Evolutionary conservation across 2,113 vertebrate species (phyloP), one percentile per base, ranked within the genome.

Genomic region (Lethenteron reissneri): DNA sequence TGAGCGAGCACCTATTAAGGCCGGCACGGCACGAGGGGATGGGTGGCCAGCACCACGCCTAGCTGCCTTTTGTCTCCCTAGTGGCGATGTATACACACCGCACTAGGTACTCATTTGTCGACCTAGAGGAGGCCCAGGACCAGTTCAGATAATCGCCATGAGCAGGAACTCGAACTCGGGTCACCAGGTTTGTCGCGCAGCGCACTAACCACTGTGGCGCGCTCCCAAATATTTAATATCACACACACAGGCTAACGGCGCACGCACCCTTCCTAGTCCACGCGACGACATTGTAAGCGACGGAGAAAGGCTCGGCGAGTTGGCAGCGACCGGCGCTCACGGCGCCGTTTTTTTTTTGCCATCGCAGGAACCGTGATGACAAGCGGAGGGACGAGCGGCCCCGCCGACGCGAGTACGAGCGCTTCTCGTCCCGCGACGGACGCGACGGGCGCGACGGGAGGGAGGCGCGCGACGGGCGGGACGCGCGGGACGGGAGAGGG

Each of bases 361-460:
- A 78, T 77, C 76, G 70, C 11, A 99, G 94, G 81, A 89, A 87
- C 79, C 84, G 84, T 2, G 94, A 99, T 78, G 94, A 97, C 72
- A 87, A 90, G 11, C 86, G 95, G 73, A 88, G 94, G 77, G 92
- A 95, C 9, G 92, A 97, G 72, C 92, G 95, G 62, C 85, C 87
- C 76, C 85, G 94, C 7, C 96, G 95, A 79, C 83, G 95, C 74
- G 95, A 99, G 60, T 96, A 95, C 74, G 92, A 97, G 62, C 83
- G 92, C 72, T 86, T 84, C 73, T 86, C 82, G 12, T 17, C n/a
- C 25, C 64, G 64, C 11, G 64, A 68, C 11, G n/a, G n/a, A 1
- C n/a, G 64, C n/a, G 64, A 68, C 9, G 64, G n/a, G 64, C 64
- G 64, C n/a, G 64, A 68, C 25, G 64, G 64, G 8, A 8, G 64